Conservation (phyloP, 2,888 invertebrate species). For the Macrosiphum euphorbiae region DNA sequence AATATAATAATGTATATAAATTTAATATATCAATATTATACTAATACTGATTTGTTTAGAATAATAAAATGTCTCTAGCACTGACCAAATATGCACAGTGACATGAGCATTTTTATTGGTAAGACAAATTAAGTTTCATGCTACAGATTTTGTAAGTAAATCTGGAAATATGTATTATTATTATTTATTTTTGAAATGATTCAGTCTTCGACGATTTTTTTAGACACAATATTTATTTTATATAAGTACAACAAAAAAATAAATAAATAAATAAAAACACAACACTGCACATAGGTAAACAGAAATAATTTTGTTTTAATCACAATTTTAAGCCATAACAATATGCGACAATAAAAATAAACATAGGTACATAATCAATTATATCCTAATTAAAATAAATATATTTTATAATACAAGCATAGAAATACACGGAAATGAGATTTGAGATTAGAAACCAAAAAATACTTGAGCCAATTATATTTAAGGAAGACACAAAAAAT, state of each 20-base stretch:
- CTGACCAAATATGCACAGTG: not conserved
- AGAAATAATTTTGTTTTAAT: conserved; percentile 60
- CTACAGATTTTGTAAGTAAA: not conserved
- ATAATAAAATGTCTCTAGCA: not conserved
- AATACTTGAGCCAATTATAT: conserved; percentile 52
- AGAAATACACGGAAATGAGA: not conserved
- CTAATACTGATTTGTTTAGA: not conserved
- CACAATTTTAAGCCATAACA: conserved; percentile 62
- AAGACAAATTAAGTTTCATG: not conserved
- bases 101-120: not conserved
- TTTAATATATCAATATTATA: not conserved
- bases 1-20: not conserved
- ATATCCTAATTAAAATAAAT: conserved; percentile 25
- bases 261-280: conserved; percentile 42
- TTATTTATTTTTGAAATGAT: not conserved
- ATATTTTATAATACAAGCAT: conserved; percentile 41
- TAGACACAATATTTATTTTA: conserved; percentile 23
- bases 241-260: conserved; percentile 24
- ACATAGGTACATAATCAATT: conserved; percentile 32
- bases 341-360: conserved; percentile 39
- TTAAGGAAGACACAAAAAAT: conserved; percentile 57
- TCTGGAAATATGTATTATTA: not conserved
- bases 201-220: not conserved
- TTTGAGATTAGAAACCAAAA: conserved; percentile 2
- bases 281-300: conserved; percentile 51